Conservation (phyloP, 2,113 vertebrate genomes). For the Podarcis raffonei region DNA sequence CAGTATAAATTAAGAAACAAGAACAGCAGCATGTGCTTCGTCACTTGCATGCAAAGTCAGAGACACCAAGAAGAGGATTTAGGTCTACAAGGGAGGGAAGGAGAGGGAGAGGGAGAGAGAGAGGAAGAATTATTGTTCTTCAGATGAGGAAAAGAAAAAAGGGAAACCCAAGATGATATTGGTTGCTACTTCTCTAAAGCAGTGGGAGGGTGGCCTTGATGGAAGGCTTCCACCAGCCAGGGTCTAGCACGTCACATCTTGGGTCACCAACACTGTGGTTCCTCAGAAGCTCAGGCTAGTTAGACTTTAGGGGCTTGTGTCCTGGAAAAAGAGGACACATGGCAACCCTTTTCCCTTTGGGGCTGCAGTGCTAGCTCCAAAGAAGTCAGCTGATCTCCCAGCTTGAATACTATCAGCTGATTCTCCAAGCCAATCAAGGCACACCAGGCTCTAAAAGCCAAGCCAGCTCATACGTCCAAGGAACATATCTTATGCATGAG, state of each 20-base stretch:
- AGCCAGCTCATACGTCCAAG: not conserved
- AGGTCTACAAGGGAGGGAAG: not conserved
- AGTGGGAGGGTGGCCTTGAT: too few relatives aligned
- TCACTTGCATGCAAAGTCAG: not conserved
- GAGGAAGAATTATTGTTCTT: not conserved
- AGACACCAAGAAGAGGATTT: not conserved
- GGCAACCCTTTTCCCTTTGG: too few relatives aligned
- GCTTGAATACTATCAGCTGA: not conserved
- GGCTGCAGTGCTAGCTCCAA: not conserved
- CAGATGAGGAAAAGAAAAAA: not conserved
- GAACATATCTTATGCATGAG: not conserved
- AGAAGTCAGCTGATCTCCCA: not conserved
- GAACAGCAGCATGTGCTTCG: not conserved
- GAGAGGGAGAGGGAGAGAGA: not conserved
- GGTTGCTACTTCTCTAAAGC: not conserved
- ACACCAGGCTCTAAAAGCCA: not conserved
- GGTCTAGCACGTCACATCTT: not conserved
- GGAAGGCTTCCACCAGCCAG: too few relatives aligned
- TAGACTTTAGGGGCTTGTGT: too few relatives aligned
- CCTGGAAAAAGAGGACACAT: not conserved
- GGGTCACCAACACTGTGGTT: not conserved
- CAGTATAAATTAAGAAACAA: constrained; percentile 35
- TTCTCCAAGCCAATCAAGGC: not conserved
- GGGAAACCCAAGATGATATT: not conserved
- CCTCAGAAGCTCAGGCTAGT: not conserved